phyloP scores from a whole-genome alignment of 2,113 vertebrate species.

The Eudorcas thomsonii region DNA sequence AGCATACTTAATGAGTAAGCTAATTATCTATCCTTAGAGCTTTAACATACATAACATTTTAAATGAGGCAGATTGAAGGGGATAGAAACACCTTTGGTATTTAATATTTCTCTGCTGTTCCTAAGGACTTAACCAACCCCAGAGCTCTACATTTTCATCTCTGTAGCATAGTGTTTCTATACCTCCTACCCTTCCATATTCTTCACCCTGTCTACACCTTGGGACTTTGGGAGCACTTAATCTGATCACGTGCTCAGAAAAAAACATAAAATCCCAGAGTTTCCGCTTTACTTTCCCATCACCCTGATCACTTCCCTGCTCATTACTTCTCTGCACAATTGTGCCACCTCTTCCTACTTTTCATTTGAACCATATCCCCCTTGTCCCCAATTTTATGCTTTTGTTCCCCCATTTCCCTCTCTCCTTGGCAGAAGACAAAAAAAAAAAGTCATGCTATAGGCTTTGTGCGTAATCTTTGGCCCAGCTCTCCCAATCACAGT shows the following conservation, averaged over 20 bases:
- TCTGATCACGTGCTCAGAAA: not conserved
- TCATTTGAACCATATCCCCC: not conserved
- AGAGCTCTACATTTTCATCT: not conserved
- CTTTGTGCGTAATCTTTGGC: not conserved
- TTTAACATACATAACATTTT: not conserved
- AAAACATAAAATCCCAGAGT: not conserved
- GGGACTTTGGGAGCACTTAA: not conserved
- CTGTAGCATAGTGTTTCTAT: not conserved
- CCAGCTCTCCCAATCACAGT: not conserved
- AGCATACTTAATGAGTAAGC: not conserved
- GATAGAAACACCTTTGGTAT: not conserved
- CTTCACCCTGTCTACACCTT: not conserved
- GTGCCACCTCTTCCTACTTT: not conserved
- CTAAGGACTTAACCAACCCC: not conserved
- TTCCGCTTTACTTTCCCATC: not conserved
- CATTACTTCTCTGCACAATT: not conserved
- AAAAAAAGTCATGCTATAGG: not conserved
- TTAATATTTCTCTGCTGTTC: not conserved
- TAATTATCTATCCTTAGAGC: not conserved
- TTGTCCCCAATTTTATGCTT: not conserved
- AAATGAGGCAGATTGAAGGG: not conserved
- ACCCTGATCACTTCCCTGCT: not conserved
- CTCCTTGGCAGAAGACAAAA: not conserved
- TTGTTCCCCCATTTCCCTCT: not conserved
- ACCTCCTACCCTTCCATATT: not conserved